Evolutionary conservation across 64 coral and sea anemone genomes (phyloP).

Genomic region (Catalaphyllia jardinei): DNA sequence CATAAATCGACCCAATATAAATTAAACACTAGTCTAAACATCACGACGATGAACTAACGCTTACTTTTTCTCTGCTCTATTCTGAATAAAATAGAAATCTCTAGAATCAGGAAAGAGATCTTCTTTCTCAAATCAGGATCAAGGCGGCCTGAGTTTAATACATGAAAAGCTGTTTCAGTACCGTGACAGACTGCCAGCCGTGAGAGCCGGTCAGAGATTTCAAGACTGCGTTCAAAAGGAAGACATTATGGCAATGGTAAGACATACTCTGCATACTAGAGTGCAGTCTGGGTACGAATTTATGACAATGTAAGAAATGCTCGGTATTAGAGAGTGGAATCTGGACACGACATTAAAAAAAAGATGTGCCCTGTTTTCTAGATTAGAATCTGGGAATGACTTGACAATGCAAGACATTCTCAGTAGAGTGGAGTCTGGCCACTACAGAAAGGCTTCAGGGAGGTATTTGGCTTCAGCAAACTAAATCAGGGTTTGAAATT

Average conservation of each 20-base stretch:
- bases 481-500: too few species aligned
- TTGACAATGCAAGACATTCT: background rate
- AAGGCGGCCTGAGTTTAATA: constrained; percentile 40
- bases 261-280: too few species aligned
- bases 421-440: too few species aligned
- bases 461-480: too few species aligned
- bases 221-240: constrained; percentile 29
- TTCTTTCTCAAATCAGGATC: background rate
- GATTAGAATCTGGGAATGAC: background rate
- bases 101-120: background rate
- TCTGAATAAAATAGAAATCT: background rate
- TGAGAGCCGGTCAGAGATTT: constrained; percentile 32
- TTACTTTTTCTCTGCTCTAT: background rate
- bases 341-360: background rate
- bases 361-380: background rate
- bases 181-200: background rate
- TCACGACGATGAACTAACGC: too few species aligned
- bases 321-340: too few species aligned
- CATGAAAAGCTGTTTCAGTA: constrained; percentile 9
- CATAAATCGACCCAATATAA: too few species aligned
- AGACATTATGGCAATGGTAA: constrained; percentile 12
- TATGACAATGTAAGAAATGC: background rate
- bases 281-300: background rate
- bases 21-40: too few species aligned
- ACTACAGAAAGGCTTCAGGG: too few species aligned